A percentile compares a stretch with the other conserved stretches of the same genome.
phyloP scores from a whole-genome alignment of 2,113 vertebrate genomes.

The Dicaeum eximium region DNA sequence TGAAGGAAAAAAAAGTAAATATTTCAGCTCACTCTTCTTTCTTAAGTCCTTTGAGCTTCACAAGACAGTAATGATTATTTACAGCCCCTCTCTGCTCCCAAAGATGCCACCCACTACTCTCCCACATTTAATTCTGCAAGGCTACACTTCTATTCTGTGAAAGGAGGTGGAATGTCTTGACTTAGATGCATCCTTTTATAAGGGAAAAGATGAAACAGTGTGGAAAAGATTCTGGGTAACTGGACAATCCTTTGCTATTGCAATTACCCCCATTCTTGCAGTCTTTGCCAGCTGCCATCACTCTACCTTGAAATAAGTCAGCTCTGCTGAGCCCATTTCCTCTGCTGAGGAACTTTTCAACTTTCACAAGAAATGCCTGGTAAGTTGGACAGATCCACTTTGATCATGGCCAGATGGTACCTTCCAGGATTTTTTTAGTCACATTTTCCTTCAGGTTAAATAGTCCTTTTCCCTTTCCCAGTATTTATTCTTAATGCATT shows the following conservation, averaged over 20 bases:
- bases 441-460: neutral
- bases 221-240: neutral
- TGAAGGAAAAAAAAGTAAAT: neutral
- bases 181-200: neutral
- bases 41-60: neutral
- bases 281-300: neutral
- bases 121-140: neutral
- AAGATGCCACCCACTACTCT: neutral
- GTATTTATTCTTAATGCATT: slow-evolving; percentile 24
- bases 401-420: neutral
- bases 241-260: neutral
- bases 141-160: neutral
- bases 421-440: neutral
- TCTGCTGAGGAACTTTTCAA: neutral
- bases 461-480: neutral
- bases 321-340: neutral
- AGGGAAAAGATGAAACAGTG: neutral
- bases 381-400: neutral
- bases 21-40: neutral
- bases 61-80: neutral
- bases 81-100: neutral
- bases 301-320: neutral
- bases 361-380: too few species aligned
- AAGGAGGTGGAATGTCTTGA: neutral
- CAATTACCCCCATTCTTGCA: neutral